A percentile compares a stretch with the other conserved stretches of the same genome.
Conservation (phyloP, 2,797 vertebrate genomes). For the Pogoniulus pusillus region DNA sequence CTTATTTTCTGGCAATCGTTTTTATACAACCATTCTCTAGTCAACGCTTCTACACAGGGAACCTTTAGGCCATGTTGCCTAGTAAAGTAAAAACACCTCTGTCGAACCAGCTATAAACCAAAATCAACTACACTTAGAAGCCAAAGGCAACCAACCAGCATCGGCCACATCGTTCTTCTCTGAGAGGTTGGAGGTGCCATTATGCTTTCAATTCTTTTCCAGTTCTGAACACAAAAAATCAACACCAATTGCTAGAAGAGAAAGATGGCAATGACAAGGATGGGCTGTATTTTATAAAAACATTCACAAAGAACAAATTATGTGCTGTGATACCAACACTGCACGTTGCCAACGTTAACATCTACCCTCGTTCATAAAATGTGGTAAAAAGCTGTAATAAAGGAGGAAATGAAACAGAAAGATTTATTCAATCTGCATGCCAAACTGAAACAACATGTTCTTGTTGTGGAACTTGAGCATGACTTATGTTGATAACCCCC, state of each 20-base stretch:
- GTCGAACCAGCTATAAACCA: background rate
- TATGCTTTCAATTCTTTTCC: background rate
- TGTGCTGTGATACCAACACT: background rate
- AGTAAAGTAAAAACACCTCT: background rate
- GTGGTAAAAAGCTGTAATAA: slow-evolving; percentile 6
- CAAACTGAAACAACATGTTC: slow-evolving; percentile 60
- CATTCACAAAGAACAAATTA: slow-evolving; percentile 26
- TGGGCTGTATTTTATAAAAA: slow-evolving; percentile 35
- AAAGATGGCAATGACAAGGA: slow-evolving; percentile 19
- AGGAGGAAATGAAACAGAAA: slow-evolving; percentile 39
- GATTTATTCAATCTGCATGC: slow-evolving; percentile 41
- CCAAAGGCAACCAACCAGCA: background rate
- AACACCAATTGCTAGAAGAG: background rate
- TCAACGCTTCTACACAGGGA: background rate
- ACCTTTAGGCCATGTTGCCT: background rate
- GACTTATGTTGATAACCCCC: slow-evolving; percentile 34
- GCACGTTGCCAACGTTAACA: slow-evolving; percentile 59
- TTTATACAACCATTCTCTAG: background rate
- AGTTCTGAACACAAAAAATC: background rate
- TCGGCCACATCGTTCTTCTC: background rate
- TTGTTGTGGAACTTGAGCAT: slow-evolving; percentile 49
- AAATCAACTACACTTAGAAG: background rate
- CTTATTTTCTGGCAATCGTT: background rate
- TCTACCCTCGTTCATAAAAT: slow-evolving; percentile 28
- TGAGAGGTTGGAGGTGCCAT: background rate